phyloP scores from a whole-genome alignment of 2,797 vertebrate genomes.

The Clarias laeviceps region DNA sequence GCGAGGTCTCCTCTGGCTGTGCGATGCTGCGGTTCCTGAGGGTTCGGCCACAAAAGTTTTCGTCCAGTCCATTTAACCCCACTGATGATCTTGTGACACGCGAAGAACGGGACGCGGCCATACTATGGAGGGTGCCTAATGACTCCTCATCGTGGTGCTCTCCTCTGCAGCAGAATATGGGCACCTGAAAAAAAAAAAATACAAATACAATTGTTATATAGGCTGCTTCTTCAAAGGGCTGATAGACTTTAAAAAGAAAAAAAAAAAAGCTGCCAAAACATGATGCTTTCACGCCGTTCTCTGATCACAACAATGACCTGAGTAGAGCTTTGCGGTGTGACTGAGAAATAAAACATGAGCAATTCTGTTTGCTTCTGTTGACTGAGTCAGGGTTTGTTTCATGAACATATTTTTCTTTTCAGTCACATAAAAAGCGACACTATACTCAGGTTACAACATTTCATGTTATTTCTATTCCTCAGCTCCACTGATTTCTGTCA shows the following conservation, averaged over 20 bases:
- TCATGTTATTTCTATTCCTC: background rate
- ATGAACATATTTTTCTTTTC: background rate
- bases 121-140: slow-evolving; percentile 96
- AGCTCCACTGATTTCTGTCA: background rate
- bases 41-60: slow-evolving; percentile 98
- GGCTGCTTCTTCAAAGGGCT: background rate
- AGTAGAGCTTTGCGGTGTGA: background rate
- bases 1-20: slow-evolving; percentile 89
- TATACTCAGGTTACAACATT: background rate
- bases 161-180: slow-evolving; percentile 82
- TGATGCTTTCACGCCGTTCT: background rate
- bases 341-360: background rate
- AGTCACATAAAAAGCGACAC: background rate
- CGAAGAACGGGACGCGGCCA: slow-evolving; percentile 99
- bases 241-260: background rate
- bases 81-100: slow-evolving; percentile 99
- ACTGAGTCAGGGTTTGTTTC: background rate
- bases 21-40: slow-evolving; percentile 99
- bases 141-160: slow-evolving; percentile 93
- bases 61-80: slow-evolving; percentile 99
- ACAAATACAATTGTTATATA: background rate
- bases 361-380: background rate
- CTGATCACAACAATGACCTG: background rate
- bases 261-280: background rate
- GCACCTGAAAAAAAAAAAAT: slow-evolving; percentile 64